Evolutionary conservation across 2,113 vertebrate genomes (phyloP).

Genomic region (Cygnus atratus): DNA sequence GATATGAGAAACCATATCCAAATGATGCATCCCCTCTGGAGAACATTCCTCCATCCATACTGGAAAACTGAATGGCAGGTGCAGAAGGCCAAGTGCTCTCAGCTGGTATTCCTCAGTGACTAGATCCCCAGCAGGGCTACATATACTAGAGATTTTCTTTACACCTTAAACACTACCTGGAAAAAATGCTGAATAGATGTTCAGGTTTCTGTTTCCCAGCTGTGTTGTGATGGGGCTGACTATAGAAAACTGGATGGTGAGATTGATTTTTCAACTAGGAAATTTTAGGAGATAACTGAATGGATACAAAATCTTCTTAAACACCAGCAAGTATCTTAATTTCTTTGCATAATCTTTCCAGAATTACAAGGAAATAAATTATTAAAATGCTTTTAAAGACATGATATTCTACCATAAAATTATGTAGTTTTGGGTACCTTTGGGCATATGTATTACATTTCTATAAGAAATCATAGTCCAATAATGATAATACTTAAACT

Average conservation of each 20-base stretch:
- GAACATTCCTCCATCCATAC: not conserved
- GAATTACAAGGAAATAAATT: not conserved
- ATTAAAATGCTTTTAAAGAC: not conserved
- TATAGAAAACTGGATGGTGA: not conserved
- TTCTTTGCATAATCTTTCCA: not conserved
- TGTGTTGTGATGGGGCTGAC: not conserved
- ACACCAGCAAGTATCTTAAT: not conserved
- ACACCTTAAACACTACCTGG: not conserved
- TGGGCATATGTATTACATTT: not conserved
- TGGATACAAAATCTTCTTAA: not conserved
- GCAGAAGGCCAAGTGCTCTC: not conserved
- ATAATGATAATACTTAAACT: not conserved
- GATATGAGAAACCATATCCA: not conserved
- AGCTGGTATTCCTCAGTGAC: not conserved
- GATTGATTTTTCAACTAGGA: not conserved
- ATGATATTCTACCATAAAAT: not conserved
- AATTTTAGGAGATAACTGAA: not conserved
- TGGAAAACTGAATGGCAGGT: not conserved
- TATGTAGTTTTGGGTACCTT: not conserved
- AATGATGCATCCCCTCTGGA: not conserved
- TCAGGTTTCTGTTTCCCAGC: not conserved
- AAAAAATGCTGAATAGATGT: not conserved
- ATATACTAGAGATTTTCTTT: not conserved
- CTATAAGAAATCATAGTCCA: not conserved
- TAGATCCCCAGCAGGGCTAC: not conserved